Base-by-base conservation (phyloP, 2,113 vertebrate genomes). In the Rhipidura dahli region DNA sequence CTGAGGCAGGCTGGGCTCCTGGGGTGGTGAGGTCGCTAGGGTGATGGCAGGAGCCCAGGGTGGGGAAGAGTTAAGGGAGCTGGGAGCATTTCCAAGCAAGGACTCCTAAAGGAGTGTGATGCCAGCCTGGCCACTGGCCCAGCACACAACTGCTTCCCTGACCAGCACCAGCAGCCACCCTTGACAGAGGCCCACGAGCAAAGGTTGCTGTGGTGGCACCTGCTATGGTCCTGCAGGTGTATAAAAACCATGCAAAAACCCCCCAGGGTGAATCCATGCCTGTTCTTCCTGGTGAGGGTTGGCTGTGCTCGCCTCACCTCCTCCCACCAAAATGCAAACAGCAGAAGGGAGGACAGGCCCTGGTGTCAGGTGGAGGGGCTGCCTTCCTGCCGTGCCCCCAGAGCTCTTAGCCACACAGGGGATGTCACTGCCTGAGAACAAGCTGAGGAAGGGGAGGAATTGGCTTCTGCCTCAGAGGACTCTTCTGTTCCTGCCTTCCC, bases 211-310 rank as follows among this genome's bases (percentile, higher is more conserved):
- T 8, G 7, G 22, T 44, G n/a, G 19, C 1, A 1, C 2, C 4
- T 7, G 50, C 7, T 19, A 6, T 1, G 2, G 56, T 30, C 60
- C 82, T 90, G 26, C 42, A 14, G 0, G 1, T 7, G 14, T 5
- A 17, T 23, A 15, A 69, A 64, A 68, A 7, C 15, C 26, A 3
- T 3, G 1, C 33, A 69, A 40, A 57, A 6, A 0, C 5, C 9
- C 8, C 17, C 17, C 1, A 3, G 44, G 50, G 16, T 45, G 71
- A 22, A 19, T 27, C 9, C 0, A 0, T 49, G 33, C 45, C 37
- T 71, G 7, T 33, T 63, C 21, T 23, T 42, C 37, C 65, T 35
- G 78, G 45, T 33, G 35, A 42, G 82, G 30, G 18, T 18, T 66
- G 70, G 61, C 84, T 35, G 33, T 82, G 44, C 28, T 64, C 65